Percentiles rank a stretch among this genome's conserved stretches.
Evolutionary conservation across 2,888 invertebrate genomes (phyloP).

Genomic region (Drosophila fungiperda): DNA sequence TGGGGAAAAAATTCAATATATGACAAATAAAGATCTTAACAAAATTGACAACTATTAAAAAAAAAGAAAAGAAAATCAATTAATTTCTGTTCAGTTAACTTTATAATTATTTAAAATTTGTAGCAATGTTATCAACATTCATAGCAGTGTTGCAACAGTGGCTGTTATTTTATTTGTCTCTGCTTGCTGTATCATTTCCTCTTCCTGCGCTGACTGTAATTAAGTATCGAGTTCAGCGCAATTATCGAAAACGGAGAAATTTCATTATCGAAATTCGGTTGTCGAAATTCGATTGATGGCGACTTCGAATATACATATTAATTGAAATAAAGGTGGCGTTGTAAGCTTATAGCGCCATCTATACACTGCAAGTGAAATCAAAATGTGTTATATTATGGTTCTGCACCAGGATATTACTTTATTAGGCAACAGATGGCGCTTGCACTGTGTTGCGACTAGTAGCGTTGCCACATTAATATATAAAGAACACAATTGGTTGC

Average conservation of each 20-base stretch:
- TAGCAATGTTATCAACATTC: neutral
- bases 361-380: neutral
- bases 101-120: neutral
- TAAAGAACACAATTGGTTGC: neutral
- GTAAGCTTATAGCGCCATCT: neutral
- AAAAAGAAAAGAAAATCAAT: neutral
- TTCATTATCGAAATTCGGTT: neutral
- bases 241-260: neutral
- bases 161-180: neutral
- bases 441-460: rapidly evolving
- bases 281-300: slow-evolving; percentile 1
- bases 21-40: neutral
- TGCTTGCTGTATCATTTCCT: neutral
- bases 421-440: slow-evolving; percentile 15
- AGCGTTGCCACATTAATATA: neutral
- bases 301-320: too few species aligned
- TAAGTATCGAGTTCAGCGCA: neutral
- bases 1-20: neutral
- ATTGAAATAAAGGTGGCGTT: slow-evolving; percentile 22
- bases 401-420: slow-evolving; percentile 8
- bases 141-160: neutral
- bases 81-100: neutral
- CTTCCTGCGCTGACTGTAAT: neutral
- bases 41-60: neutral
- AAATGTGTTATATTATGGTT: slow-evolving; percentile 24